phyloP scores from a whole-genome alignment of 2,797 vertebrate genomes.

The Cryptoprocta ferox region DNA sequence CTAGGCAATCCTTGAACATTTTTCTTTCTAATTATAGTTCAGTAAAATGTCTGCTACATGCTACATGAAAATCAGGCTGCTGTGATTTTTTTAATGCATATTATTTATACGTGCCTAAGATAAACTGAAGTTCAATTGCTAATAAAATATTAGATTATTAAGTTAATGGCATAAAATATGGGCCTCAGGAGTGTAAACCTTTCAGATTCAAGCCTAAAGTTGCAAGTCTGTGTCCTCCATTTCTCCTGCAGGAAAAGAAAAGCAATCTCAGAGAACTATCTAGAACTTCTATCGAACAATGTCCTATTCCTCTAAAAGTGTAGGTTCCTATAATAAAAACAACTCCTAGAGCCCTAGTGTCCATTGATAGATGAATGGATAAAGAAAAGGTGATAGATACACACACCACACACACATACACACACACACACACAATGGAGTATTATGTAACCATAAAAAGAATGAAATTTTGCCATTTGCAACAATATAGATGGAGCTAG shows the following conservation, averaged over 20 bases:
- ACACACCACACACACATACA: too few species aligned
- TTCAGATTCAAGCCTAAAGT: neutral
- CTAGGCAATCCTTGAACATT: neutral
- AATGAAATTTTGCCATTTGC: neutral
- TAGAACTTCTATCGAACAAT: neutral
- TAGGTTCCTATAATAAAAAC: neutral
- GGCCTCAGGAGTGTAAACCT: neutral
- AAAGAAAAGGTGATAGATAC: neutral
- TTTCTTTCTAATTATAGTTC: neutral
- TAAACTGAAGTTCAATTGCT: slow-evolving; percentile 23
- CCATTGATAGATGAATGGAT: neutral
- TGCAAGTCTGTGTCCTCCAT: neutral
- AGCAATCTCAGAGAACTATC: neutral
- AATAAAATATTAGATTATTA: slow-evolving; percentile 7
- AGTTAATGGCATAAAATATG: neutral
- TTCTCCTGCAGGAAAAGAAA: neutral
- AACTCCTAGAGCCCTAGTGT: neutral
- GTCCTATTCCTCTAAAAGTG: neutral
- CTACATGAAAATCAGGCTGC: neutral
- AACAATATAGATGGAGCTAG: neutral
- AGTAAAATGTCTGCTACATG: neutral
- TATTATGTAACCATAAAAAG: neutral
- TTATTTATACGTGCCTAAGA: neutral
- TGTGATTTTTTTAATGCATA: neutral
- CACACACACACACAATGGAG: neutral